phyloP scores from a whole-genome alignment of 2,113 vertebrate genomes.

The Alligator sinensis region DNA sequence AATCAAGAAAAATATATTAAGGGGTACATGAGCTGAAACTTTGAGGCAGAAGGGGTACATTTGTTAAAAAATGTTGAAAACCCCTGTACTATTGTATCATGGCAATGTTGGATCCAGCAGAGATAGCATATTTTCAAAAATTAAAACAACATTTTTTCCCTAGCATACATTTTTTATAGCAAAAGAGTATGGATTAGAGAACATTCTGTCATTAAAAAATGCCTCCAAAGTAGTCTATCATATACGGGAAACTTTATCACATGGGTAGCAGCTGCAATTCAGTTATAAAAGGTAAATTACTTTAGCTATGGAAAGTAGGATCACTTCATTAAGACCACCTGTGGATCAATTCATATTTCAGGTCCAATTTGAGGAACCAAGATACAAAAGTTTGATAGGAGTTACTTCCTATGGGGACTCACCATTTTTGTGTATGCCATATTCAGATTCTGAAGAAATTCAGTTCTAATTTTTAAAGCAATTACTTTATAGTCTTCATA shows the following conservation, averaged over 20 bases:
- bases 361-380: neutral
- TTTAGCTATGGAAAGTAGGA: neutral
- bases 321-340: neutral
- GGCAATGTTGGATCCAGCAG: neutral
- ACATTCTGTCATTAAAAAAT: neutral
- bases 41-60: too few species aligned
- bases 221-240: neutral
- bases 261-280: neutral
- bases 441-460: neutral
- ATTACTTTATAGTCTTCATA: neutral
- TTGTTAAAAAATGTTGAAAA: too few species aligned
- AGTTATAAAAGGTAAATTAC: neutral
- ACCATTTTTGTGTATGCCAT: neutral
- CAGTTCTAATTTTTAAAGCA: neutral
- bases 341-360: neutral
- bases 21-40: too few species aligned
- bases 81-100: neutral
- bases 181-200: neutral
- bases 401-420: neutral
- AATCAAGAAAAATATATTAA: too few species aligned
- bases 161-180: neutral
- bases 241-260: neutral
- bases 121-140: neutral
- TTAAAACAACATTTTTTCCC: neutral
- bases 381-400: neutral